phyloP scores from a whole-genome alignment of 2,888 invertebrate genomes.

The Agelastica alni region DNA sequence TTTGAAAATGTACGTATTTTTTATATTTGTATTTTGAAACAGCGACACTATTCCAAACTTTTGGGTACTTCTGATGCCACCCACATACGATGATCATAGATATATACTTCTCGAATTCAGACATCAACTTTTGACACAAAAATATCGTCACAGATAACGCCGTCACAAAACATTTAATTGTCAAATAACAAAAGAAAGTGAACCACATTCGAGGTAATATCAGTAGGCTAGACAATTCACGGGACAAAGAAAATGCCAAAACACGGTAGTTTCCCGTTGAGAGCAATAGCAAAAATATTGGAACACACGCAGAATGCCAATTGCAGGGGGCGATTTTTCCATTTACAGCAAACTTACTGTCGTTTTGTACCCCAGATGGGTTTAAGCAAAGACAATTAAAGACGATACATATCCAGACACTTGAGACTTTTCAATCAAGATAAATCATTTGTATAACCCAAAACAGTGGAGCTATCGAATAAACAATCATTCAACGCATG shows the following conservation, averaged over 20 bases:
- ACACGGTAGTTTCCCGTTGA: conserved; percentile 13
- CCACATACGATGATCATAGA: conserved; percentile 17
- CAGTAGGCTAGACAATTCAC: conserved; percentile 25
- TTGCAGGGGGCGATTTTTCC: background rate
- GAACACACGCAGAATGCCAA: conserved; percentile 25
- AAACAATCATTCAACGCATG: too few relatives aligned
- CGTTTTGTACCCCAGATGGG: conserved; percentile 10
- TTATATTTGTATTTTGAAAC: too few relatives aligned
- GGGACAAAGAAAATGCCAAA: conserved; percentile 32
- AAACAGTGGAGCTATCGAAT: too few relatives aligned
- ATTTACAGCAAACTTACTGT: background rate
- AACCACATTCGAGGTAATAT: conserved; percentile 31
- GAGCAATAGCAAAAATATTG: conserved; percentile 11
- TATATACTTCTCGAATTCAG: conserved; percentile 19
- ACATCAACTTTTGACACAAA: conserved; percentile 28
- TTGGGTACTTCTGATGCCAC: conserved; percentile 28
- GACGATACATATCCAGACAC: too few relatives aligned
- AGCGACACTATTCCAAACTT: conserved; percentile 10
- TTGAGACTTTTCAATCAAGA: too few relatives aligned
- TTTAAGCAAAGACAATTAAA: background rate
- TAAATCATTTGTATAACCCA: too few relatives aligned
- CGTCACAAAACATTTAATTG: conserved; percentile 25
- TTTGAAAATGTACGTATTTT: too few relatives aligned
- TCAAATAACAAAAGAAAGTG: conserved; percentile 31
- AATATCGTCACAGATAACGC: conserved; percentile 24